Base-by-base conservation (phyloP, 2,888 invertebrate species). In the Caradrina kadenii region DNA sequence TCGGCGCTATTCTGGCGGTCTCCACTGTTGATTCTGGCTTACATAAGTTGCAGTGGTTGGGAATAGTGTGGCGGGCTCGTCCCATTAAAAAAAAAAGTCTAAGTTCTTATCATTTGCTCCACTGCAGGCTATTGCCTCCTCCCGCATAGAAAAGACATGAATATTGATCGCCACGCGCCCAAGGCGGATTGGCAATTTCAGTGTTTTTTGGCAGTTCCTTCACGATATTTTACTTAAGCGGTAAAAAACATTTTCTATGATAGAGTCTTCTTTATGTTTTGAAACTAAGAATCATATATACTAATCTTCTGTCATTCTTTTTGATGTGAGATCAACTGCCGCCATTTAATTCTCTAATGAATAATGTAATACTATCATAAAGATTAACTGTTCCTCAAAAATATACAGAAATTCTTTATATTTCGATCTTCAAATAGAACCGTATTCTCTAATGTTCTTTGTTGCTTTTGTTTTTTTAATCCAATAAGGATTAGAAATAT, bases 311-410 rank as follows among this genome's bases (percentile, higher is more conserved):
- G 61, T 52, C 58, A 68, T 58, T 35, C 11, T 15, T 52, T 72
- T 65, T 65, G 49, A 73, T 60, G 49, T 59, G 35, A 69, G 62
- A 65, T 79, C 73, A 78, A 48, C 11, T 22, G 19, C 42, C 42
- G 31, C 49, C 55, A 35, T 62, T 78, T 78, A 68, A 78, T 63
- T 62, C 68, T 78, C 48, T 73, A 65, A 56, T 78, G 73, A 77
- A 77, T 78, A 76, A 77, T 72, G 58, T 69, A 72, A 50, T 21
- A 50, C 45, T 55, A 68, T 63, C 49, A 66, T 67, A 61, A 42
- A 70, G 71, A 70, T 53, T 49, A 63, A 63, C 68, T 19, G 61
- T 50, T 59, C 39, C 54, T 22, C 22, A 54, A 60, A 39, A 17
- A 63, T 56, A n/a, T 8, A 64, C 8, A 42, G 53, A 26, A 10